Evolutionary conservation across 2,797 vertebrate species (phyloP).

Genomic region (Rhabdomys pumilio): DNA sequence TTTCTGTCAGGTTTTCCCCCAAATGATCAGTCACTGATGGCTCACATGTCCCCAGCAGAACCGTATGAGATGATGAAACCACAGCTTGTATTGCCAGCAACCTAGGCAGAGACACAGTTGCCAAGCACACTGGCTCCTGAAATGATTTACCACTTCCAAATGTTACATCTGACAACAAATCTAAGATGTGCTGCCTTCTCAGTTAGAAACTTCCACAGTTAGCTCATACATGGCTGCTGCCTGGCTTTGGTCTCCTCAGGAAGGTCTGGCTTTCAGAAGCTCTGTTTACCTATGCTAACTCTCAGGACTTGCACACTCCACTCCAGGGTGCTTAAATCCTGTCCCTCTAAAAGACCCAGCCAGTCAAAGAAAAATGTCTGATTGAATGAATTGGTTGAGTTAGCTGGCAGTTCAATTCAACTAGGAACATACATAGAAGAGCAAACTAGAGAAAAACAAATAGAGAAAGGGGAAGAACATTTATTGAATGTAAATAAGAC

Average conservation of each 20-base stretch:
- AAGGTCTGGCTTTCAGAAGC: background rate
- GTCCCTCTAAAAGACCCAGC: constrained; percentile 1
- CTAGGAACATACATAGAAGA: background rate
- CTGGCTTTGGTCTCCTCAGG: constrained; percentile 48
- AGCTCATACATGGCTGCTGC: constrained; percentile 3
- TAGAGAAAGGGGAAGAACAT: background rate
- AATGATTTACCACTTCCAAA: constrained; percentile 83
- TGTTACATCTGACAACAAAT: constrained; percentile 79
- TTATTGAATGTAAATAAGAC: background rate
- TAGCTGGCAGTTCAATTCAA: background rate
- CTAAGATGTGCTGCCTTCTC: constrained; percentile 62
- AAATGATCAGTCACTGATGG: constrained; percentile 85
- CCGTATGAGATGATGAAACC: constrained; percentile 76
- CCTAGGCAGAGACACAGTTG: constrained; percentile 73
- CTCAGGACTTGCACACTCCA: background rate
- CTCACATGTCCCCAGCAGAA: constrained; percentile 81
- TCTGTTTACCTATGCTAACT: constrained; percentile 30
- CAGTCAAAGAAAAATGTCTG: constrained; percentile 30
- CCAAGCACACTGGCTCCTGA: constrained; percentile 71
- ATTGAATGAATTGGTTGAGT: background rate
- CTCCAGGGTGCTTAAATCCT: background rate
- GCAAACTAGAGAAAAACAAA: background rate
- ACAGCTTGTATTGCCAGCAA: constrained; percentile 78
- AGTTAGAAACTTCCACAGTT: constrained; percentile 69
- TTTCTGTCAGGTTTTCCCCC: constrained; percentile 85